Evolutionary conservation across 1,140 invertebrate species (phyloP), one percentile per base, ranked within the genome.

Genomic region (Tenebrio molitor): DNA sequence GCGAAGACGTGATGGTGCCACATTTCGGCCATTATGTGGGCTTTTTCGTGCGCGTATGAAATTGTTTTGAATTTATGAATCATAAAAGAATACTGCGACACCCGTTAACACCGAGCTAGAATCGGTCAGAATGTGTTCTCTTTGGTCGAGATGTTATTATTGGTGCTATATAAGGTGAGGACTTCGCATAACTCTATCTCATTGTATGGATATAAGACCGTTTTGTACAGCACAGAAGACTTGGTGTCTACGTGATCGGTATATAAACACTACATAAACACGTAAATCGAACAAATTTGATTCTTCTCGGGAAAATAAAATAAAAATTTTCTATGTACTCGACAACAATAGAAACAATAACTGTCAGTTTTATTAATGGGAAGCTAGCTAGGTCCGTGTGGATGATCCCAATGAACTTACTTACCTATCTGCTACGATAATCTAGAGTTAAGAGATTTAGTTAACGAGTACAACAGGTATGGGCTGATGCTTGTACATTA

Each of bases 121-220:
- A 21, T 42, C 39, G 25, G n/a, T 67, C n/a, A 29, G 39, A 29
- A 29, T 67, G 23, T 21, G 29, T 17, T 67, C 15, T 67, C 42
- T 44, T 65, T 6, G 8, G 33, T 23, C 15, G 64, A 7, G 29
- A 29, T 46, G 64, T 8, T 67, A 34, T 36, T 34, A 25, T 46
- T 41, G 19, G 14, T 25, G 6, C 64, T 44, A 25, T 67, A 67
- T 67, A 67, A 25, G 64, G 64, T 44, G 14, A 67, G 25, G 17
- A 44, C 36, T 46, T 42, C 36, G 39, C 39, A 67, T 67, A 67
- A 67, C 64, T 44, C 64, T 65, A 65, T 65, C 42, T 34, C 33
- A 67, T 46, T 33, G 17, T 67, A 44, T 67, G 14, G 39, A 67
- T 33, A 64, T 25, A 41, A 10, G 15, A 44, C 10, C 15, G 39